Base-by-base conservation (phyloP, 2,113 vertebrate genomes). In the Kobus ellipsiprymnus region DNA sequence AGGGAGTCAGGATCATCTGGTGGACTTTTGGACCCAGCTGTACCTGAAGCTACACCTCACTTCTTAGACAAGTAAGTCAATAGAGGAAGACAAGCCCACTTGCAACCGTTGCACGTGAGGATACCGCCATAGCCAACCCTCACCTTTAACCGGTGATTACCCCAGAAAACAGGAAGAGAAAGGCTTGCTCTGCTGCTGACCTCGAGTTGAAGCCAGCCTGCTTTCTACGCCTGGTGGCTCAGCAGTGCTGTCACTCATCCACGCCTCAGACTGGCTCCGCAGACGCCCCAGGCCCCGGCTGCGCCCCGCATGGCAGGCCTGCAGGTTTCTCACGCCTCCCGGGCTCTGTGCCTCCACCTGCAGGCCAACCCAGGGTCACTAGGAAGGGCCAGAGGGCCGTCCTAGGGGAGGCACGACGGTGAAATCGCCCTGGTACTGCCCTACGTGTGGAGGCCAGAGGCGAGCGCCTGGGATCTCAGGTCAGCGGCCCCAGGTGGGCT, bases 321-420 rank as follows among this genome's bases (percentile, higher is more conserved):
- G 4, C 16, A 17, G n/a, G n/a, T 12, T 4, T 1, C 14, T 0
- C 0, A 6, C 14, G 59, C 55, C 13, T 4, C 9, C 19, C 0
- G 2, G 23, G 5, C 7, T 17, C 9, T 11, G n/a, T 0, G 46
- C 57, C 46, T 27, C 50, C 12, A 36, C 40, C 71, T 4, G 13
- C 0, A 10, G 15, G 27, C 54, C 46, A 17, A 50, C 57, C 48
- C 0, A 6, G 44, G 27, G 30, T 23, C 44, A 4, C 46, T 25
- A 33, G 46, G 15, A 27, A 19, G 17, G 21, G 6, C 48, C 25
- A 5, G 14, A 59, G 13, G 46, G 46, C 46, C 7, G 1, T 9
- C 46, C 40, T 33, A 6, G 25, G 36, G 44, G 67, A 5, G 36
- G 52, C 7, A 7, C 0, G 4, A 14, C 3, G 36, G 17, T 1